phyloP scores from a whole-genome alignment of 2,888 invertebrate genomes.

The Andrena flavipes region DNA sequence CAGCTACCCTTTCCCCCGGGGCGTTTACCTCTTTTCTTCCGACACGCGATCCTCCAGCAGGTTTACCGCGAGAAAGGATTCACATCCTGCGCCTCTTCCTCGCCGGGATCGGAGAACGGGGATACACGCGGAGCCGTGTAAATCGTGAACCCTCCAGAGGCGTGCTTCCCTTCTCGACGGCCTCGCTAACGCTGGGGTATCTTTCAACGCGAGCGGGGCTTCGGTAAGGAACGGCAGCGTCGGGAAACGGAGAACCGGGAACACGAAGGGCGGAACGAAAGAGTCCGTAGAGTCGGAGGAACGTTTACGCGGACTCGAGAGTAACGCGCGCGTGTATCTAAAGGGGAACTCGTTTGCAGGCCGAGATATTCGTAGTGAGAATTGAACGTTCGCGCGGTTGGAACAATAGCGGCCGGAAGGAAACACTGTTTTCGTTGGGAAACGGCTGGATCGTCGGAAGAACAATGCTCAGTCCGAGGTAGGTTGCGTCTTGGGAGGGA shows the following conservation, averaged over 20 bases:
- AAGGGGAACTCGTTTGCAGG: too few relatives aligned
- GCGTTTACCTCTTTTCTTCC: neutral
- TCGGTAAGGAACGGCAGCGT: neutral
- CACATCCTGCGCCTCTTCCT: neutral
- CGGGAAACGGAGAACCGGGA: neutral
- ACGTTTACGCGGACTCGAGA: too few relatives aligned
- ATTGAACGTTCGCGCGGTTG: slow-evolving; percentile 25
- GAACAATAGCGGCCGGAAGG: slow-evolving; percentile 24
- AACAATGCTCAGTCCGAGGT: slow-evolving; percentile 52
- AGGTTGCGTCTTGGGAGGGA: slow-evolving; percentile 27
- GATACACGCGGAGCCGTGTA: slow-evolving; percentile 11
- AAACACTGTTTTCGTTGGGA: slow-evolving; percentile 26
- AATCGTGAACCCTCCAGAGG: slow-evolving; percentile 9
- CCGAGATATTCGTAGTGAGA: neutral
- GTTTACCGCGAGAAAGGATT: slow-evolving; percentile 10
- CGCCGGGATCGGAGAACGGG: too few relatives aligned
- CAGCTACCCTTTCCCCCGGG: neutral
- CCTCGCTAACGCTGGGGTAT: neutral
- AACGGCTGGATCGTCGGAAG: slow-evolving; percentile 39
- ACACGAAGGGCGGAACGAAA: neutral
- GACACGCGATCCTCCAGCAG: neutral
- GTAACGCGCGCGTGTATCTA: neutral
- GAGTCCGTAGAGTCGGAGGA: neutral
- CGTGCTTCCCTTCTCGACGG: neutral
- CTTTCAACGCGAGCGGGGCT: neutral